These are phyloP conservation scores for Atherinosoma microstoma DNA, from an alignment of 2,797 vertebrate species.

Conservation along the genomic window DNA sequence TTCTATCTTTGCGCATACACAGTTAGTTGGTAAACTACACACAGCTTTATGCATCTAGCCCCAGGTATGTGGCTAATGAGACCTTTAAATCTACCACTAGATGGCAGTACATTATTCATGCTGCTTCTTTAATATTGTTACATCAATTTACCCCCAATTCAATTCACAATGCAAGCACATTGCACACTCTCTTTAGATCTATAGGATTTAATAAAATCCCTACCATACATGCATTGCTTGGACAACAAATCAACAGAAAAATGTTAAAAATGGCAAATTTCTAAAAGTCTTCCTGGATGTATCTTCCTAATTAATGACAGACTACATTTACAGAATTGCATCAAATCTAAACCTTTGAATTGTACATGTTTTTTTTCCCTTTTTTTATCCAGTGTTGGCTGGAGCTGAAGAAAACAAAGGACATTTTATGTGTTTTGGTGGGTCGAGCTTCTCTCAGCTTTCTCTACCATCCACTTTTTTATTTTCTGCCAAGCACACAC, in stretches of 20 bases:
- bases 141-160: neutral
- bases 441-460: conserved; percentile 15
- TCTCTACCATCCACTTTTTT: conserved; percentile 15
- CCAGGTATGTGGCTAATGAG: neutral
- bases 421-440: conserved; percentile 12
- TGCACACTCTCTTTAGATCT: neutral
- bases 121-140: conserved; percentile 2
- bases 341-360: neutral
- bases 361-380: too few species aligned
- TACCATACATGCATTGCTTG: neutral
- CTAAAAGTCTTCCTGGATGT: neutral
- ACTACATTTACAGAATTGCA: neutral
- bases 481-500: conserved; percentile 28
- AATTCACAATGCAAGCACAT: neutral
- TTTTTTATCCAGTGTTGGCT: neutral
- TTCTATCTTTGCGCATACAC: neutral
- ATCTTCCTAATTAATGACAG: neutral
- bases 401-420: conserved; percentile 1
- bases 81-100: neutral
- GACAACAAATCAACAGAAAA: neutral
- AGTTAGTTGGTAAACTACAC: neutral
- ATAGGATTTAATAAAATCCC: neutral
- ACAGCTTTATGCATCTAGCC: neutral
- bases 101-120: neutral
- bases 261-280: neutral